Evolutionary conservation across 1,140 invertebrate species (phyloP), one percentile per base, ranked within the genome.

Genomic region (Subanguina moxae): DNA sequence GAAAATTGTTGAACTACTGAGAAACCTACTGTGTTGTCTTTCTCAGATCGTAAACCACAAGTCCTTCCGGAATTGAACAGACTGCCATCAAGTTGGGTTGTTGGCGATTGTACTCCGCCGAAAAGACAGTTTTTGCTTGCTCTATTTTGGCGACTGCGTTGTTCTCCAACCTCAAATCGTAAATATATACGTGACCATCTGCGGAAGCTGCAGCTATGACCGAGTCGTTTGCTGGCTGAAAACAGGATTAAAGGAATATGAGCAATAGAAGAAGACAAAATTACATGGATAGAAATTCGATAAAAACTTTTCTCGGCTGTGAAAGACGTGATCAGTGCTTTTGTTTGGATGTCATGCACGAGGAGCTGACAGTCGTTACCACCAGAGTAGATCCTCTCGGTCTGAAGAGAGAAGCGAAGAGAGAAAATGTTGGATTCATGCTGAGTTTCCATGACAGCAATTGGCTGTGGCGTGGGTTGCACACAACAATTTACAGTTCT

Each of bases 391-490:
- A 94, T 88, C 82, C 89, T 90, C 27, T 87, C 86, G 80, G 90
- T 91, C 46, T 87, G 86, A 71, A 85, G 88, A 75, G 92, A 90
- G 77, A 93, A 91, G 28, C 88, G 90, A 11, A 95, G 85, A 80
- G 91, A 92, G 83, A 95, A 95, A 70, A 96, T 93, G 83, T 95
- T 95, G 78, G 91, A 93, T 66, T 88, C 87, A 82, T 96, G 93
- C 73, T 90, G 87, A 15, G 88, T 88, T 80, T 88, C 87, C 90
- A 94, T 92, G 19, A 27, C 45, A 0, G 85, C 82, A 17, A 84
- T 83, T 0, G 90, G 90, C 27, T 83, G 0, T 90, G 90, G 25
- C 25, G 86, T 85, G 15, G 56, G 30, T 86, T 87, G 46, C 64
- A 88, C 84, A 57, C 92, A 86, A 3, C 90, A 88, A 82, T 90